phyloP scores from a whole-genome alignment of 1,140 invertebrate genomes.

The Drosophila repleta region DNA sequence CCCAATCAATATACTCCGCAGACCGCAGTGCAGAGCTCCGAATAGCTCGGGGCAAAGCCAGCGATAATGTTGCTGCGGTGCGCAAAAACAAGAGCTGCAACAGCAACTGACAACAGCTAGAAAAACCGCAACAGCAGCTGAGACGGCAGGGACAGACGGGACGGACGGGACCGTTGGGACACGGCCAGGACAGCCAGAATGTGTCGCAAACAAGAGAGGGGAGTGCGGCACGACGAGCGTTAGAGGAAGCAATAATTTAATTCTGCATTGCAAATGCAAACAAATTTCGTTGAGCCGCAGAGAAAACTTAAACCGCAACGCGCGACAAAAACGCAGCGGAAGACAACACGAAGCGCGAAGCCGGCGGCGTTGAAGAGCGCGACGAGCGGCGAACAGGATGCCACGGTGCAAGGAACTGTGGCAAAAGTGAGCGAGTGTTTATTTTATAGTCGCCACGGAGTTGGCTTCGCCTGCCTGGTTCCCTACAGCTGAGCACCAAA shows the following conservation, averaged over 20 bases:
- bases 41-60: slow-evolving; percentile 62
- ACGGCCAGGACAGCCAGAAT: slow-evolving; percentile 27
- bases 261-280: slow-evolving; percentile 81
- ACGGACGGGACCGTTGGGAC: slow-evolving; percentile 40
- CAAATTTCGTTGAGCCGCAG: slow-evolving; percentile 77
- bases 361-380: slow-evolving; percentile 7
- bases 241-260: slow-evolving; percentile 79
- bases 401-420: slow-evolving; percentile 46
- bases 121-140: slow-evolving; percentile 33
- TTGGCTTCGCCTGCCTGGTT: slow-evolving; percentile 46
- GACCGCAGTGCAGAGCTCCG: slow-evolving; percentile 53
- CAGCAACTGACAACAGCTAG: slow-evolving; percentile 29
- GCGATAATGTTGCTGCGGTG: slow-evolving; percentile 77
- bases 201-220: slow-evolving; percentile 39
- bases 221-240: not conserved
- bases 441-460: slow-evolving; percentile 77
- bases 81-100: slow-evolving; percentile 58
- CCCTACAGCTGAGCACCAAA: slow-evolving; percentile 62
- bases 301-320: slow-evolving; percentile 70
- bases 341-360: slow-evolving; percentile 37
- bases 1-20: slow-evolving; percentile 67
- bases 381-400: slow-evolving; percentile 35
- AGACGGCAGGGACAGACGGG: slow-evolving; percentile 5
- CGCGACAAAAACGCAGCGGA: slow-evolving; percentile 57
- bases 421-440: slow-evolving; percentile 76